Base-by-base conservation (phyloP, 1,140 invertebrate genomes). In the Calosoma granatense region DNA sequence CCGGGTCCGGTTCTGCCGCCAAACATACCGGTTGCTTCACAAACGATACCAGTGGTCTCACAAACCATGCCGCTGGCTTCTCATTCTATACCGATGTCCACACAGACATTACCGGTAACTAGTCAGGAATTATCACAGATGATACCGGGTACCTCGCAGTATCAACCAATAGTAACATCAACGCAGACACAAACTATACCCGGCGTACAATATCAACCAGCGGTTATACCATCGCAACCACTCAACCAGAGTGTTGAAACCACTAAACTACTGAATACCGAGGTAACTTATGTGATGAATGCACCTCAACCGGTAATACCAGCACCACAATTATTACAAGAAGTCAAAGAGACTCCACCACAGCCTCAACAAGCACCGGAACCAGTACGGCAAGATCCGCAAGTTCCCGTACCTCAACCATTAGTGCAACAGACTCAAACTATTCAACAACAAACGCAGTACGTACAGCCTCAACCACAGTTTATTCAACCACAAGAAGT, bases 261-360 rank as follows among this genome's bases (percentile, higher is more conserved):
- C 4, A 9, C 41, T 4, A 9, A 17, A 17, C 17, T 47, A 47
- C 15, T 47, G 3, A 9, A 47, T 12, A 47, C 41, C 15, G 41
- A 47, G 9, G 41, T 47, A 47, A 12, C 41, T 12, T 47, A 47
- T 59, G 19, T 54, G 39, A 15, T 60, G 69, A 22, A 61, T 61
- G 14, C 62, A 66, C 52, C 58, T 63, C 26, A 62, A 68, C 54
- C 64, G 67, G 41, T 61, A 26, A 61, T 63, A 51, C 56, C 63
- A 63, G n/a, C 59, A 47, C 56, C 41, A 12, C 41, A 47, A 47
- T 17, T 12, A 17, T 17, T 11, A 17, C 9, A 12, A 12, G 6
- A 47, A 47, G 26, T 17, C 4, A n/a, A n/a, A n/a, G 41, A 4
- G 15, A 17, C 26, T 36, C 41, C 6, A 47, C 59, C 57, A 41